Base-by-base conservation (phyloP, 2,888 invertebrate species). In the Autographa gamma region DNA sequence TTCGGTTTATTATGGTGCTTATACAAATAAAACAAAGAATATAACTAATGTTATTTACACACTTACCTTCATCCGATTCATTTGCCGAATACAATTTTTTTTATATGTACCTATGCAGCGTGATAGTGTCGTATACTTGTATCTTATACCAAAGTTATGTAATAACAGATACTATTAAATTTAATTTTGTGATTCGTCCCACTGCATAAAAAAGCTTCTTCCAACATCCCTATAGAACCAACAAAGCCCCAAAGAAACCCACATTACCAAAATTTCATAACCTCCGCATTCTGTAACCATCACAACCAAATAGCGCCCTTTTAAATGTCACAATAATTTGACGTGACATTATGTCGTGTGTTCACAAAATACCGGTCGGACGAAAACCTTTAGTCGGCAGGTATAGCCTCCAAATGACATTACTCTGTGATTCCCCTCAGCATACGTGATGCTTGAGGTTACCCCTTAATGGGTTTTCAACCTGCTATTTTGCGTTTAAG, bases 371-470 rank as follows among this genome's bases (percentile, higher is more conserved):
- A 80, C 63, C 71, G 62, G 60, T 73, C 71, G 54, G 52, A 76
- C 54, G 71, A 63, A 72, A 81, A 67, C 66, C 76, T 71, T 67
- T 65, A 41, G 61, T 43, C 11, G 18, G 41, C 69, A 74, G 71
- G 73, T 71, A 74, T 74, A 78, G 63, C 67, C 73, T 74, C 77
- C 69, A 80, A 82, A 85, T 84, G 85, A 82, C 85, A 82, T 82
- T 83, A 78, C 72, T 80, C 74, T 70, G 77, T 73, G 76, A 82
- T 83, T 77, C 79, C 77, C 60, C 70, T 71, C 66, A 68, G 60
- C 84, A 85, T 84, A 86, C 77, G 76, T 80, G 81, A 86, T 83
- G 74, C 63, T 74, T 74, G 81, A 65, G 86, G 87, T 84, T 87
- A 74, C 72, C 52, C 69, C 80, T 66, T 84, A 85, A 85, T 86